Conservation (phyloP, 2,113 vertebrate species). For the Phylloscopus trochiloides region DNA sequence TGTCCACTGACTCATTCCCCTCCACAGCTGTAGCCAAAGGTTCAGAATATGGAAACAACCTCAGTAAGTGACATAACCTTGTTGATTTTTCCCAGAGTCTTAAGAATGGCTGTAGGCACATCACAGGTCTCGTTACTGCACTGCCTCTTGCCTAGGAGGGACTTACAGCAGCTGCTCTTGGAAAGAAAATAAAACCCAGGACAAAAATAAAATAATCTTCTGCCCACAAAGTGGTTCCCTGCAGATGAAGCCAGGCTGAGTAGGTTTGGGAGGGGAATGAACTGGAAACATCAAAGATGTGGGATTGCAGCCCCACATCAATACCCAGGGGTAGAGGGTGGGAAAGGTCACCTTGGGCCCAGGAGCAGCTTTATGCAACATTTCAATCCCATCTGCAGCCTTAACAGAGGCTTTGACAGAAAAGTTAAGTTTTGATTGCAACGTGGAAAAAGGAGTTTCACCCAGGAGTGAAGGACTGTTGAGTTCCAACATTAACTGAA, state of each 20-base stretch:
- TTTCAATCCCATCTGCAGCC: not conserved
- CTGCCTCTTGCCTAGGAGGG: not conserved
- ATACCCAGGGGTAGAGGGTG: rapidly evolving
- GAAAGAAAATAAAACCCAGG: not conserved
- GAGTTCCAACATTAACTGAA: not conserved
- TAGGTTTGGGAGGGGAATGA: not conserved
- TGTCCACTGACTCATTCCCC: not conserved
- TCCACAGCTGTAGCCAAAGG: not conserved
- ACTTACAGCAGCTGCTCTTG: not conserved
- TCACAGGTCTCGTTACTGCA: rapidly evolving
- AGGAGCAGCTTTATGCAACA: not conserved
- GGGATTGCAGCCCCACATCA: not conserved
- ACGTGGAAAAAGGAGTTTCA: not conserved
- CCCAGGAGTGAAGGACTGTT: not conserved
- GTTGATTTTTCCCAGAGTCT: not conserved
- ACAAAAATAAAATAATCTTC: not conserved
- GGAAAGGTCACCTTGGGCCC: not conserved
- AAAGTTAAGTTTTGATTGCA: not conserved
- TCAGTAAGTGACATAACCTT: not conserved
- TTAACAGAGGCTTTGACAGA: not conserved
- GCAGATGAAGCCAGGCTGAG: not conserved
- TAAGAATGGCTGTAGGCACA: not conserved
- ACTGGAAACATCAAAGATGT: not conserved
- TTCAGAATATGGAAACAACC: not conserved
- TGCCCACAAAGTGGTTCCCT: not conserved